These are phyloP conservation scores for Calyptomena viridis DNA, from an alignment of 2,113 vertebrate genomes.

Conservation along the genomic window DNA sequence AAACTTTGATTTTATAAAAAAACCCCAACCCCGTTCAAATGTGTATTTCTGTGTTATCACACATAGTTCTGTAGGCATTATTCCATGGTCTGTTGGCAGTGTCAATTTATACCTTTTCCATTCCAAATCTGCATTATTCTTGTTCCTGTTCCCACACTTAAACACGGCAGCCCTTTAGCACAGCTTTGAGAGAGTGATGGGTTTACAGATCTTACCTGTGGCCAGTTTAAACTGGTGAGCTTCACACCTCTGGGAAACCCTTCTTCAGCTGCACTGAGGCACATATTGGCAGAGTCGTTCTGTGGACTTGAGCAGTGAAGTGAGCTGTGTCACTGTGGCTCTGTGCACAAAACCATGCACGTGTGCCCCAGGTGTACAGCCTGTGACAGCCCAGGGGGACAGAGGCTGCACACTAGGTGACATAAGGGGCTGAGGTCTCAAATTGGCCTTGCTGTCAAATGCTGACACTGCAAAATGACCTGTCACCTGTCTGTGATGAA, in stretches of 20 bases:
- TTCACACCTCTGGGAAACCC: neutral
- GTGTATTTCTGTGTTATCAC: neutral
- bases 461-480: neutral
- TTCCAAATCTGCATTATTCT: neutral
- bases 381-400: neutral
- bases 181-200: neutral
- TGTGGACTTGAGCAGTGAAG: neutral
- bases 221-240: neutral
- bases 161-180: neutral
- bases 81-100: neutral
- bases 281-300: accelerated
- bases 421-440: neutral
- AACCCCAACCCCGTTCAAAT: neutral
- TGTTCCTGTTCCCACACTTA: neutral
- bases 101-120: neutral
- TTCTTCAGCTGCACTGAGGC: neutral
- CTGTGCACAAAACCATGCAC: neutral
- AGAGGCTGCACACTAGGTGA: neutral
- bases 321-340: neutral
- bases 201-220: neutral
- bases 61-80: neutral
- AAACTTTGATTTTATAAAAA: neutral
- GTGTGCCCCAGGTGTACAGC: accelerated
- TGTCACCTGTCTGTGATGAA: neutral
- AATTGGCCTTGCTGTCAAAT: neutral